phyloP scores from a whole-genome alignment of 2,797 vertebrate species.

The Gila robusta region DNA sequence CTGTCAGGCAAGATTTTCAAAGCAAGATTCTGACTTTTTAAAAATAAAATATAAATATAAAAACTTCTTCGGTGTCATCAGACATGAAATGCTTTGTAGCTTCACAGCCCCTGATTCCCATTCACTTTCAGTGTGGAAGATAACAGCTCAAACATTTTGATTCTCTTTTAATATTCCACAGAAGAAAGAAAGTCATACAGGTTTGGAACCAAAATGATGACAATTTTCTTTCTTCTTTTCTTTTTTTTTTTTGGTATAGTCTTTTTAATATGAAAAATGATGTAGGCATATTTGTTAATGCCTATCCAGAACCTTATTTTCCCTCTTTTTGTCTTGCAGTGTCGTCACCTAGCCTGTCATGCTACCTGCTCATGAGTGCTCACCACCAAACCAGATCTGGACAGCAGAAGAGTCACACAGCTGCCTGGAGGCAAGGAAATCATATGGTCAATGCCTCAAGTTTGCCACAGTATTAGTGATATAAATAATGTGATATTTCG shows the following conservation, averaged over 20 bases:
- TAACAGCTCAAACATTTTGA: neutral
- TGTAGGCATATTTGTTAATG: neutral
- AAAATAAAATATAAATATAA: neutral
- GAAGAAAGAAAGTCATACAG: neutral
- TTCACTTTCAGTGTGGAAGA: neutral
- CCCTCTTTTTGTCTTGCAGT: conserved; percentile 71
- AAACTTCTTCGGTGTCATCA: neutral
- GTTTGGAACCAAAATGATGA: neutral
- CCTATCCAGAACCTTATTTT: neutral
- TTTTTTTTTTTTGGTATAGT: neutral
- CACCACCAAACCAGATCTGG: conserved; percentile 86
- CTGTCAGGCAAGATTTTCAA: neutral
- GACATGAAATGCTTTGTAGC: neutral
- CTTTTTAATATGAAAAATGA: neutral
- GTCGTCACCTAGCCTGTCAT: conserved; percentile 86
- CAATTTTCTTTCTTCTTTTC: neutral
- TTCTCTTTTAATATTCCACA: neutral
- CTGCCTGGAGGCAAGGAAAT: conserved; percentile 65
- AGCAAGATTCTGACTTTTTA: neutral
- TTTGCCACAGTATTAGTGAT: neutral
- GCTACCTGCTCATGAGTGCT: conserved; percentile 88
- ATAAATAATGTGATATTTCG: neutral
- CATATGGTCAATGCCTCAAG: neutral
- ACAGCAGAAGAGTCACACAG: conserved; percentile 77
- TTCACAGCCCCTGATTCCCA: neutral